These are phyloP conservation scores for Stichopus horrens DNA, from an alignment of 53 echinoderm and acorn worm species.

Conservation along the genomic window DNA sequence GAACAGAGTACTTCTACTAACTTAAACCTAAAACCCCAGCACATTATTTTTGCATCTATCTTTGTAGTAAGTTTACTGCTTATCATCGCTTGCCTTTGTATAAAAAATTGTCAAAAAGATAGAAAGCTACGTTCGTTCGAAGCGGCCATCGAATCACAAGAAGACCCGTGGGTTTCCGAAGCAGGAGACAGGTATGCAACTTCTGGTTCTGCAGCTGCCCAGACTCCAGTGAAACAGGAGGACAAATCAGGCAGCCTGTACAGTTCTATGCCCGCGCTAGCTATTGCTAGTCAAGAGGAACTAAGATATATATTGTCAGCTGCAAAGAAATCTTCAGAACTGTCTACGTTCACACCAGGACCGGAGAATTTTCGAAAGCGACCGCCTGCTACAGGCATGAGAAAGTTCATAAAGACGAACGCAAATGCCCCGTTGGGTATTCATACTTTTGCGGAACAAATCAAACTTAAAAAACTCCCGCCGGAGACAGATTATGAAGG, in stretches of 20 bases:
- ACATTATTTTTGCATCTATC: background rate
- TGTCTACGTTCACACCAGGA: constrained; percentile 1
- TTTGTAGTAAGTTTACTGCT: background rate
- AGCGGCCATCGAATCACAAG: background rate
- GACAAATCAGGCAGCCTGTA: background rate
- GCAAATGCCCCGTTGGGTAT: background rate
- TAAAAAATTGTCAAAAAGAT: constrained; percentile 7
- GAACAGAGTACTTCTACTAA: too few species aligned
- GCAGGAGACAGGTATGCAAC: background rate
- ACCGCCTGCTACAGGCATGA: background rate
- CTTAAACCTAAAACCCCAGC: too few species aligned
- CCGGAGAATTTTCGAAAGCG: constrained; percentile 12
- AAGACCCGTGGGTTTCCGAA: background rate
- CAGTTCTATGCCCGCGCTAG: background rate
- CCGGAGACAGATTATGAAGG: background rate
- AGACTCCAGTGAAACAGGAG: background rate
- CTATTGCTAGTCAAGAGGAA: background rate
- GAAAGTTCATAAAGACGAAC: background rate
- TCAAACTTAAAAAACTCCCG: background rate
- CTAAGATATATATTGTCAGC: background rate
- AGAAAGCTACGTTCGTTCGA: background rate
- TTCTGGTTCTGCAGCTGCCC: too few species aligned
- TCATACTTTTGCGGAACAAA: background rate
- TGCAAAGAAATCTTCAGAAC: background rate
- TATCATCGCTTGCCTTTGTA: background rate